phyloP scores from a whole-genome alignment of 1,140 invertebrate genomes.

The Mylabris phalerata region DNA sequence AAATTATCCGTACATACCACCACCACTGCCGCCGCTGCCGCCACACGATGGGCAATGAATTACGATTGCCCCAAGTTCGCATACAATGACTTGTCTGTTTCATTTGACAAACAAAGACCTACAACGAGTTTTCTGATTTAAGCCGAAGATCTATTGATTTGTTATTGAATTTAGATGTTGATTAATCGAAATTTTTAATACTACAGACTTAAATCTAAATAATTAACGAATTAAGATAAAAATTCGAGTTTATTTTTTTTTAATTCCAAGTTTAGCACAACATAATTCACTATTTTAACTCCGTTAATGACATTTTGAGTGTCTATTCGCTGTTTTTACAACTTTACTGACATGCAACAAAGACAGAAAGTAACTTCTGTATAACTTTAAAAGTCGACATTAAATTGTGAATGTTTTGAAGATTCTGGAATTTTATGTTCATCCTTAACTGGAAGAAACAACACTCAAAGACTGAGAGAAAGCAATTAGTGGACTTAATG shows the following conservation, averaged over 20 bases:
- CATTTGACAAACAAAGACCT: conserved; percentile 6
- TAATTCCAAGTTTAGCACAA: not conserved
- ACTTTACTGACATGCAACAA: conserved; percentile 1
- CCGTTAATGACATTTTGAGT: conserved; percentile 11
- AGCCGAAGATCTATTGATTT: not conserved
- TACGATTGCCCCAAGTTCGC: too few species aligned
- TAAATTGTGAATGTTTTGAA: not conserved
- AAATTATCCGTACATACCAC: too few species aligned
- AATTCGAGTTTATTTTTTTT: conserved; percentile 1
- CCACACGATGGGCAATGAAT: too few species aligned
- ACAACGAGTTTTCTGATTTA: conserved; percentile 6
- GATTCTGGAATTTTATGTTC: not conserved
- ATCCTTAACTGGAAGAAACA: not conserved
- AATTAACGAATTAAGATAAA: not conserved
- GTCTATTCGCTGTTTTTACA: conserved; percentile 13
- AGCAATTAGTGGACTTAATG: conserved; percentile 4
- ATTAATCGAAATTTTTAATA: not conserved
- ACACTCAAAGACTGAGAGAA: too few species aligned
- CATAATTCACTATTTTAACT: conserved; percentile 6
- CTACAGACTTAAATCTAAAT: not conserved
- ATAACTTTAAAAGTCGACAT: conserved; percentile 7
- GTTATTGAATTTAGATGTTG: not conserved
- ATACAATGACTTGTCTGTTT: conserved; percentile 13
- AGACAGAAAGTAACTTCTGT: conserved; percentile 1
- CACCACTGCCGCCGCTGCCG: too few species aligned